These are phyloP conservation scores for Ivindomyrus marchei DNA, from an alignment of 2,113 vertebrate species.

Conservation along the genomic window DNA sequence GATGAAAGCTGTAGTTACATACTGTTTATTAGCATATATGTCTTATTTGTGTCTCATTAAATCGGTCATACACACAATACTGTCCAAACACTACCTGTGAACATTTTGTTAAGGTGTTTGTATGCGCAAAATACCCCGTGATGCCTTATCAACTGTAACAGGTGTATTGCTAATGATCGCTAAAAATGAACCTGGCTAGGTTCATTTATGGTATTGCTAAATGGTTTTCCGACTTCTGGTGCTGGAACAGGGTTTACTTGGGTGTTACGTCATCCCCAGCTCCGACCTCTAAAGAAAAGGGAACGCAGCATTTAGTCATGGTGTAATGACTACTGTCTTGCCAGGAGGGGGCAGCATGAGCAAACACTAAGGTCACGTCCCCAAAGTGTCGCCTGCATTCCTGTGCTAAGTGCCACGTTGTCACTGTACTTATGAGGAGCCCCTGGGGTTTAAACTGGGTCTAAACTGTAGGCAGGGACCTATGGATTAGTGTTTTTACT, in stretches of 20 bases:
- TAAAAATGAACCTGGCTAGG: not conserved
- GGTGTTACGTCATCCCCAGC: not conserved
- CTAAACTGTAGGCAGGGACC: not conserved
- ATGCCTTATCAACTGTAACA: not conserved
- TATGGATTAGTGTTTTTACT: not conserved
- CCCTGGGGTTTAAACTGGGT: not conserved
- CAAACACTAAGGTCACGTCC: slow-evolving; percentile 38
- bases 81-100: not conserved
- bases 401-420: not conserved
- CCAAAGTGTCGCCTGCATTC: not conserved
- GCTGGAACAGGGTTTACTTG: not conserved
- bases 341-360: slow-evolving; percentile 50
- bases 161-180: not conserved
- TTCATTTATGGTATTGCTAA: not conserved
- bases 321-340: not conserved
- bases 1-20: not conserved
- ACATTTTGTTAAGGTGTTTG: not conserved
- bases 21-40: not conserved
- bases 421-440: not conserved
- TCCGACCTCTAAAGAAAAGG: not conserved
- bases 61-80: not conserved
- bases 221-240: not conserved
- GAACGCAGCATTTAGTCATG: not conserved
- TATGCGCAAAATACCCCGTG: not conserved
- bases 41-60: not conserved